Evolutionary conservation across 2,888 invertebrate species (phyloP).

Genomic region (Drosophila borborema): DNA sequence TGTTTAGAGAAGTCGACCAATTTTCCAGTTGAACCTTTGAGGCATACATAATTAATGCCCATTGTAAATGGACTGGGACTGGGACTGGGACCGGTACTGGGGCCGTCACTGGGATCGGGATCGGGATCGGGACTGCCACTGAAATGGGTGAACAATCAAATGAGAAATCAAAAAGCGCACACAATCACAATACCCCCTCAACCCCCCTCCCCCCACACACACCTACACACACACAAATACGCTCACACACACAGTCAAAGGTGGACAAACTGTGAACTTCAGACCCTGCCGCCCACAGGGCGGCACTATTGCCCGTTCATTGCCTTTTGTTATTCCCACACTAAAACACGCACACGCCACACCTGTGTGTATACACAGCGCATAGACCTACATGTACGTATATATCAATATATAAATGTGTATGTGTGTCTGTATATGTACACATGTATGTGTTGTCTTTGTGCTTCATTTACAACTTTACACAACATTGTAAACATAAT

Average conservation of each 20-base stretch:
- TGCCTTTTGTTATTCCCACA: constrained; percentile 56
- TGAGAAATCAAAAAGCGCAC: constrained; percentile 51
- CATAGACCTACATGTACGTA: constrained; percentile 4
- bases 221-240: constrained; percentile 3
- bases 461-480: constrained; percentile 69
- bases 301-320: constrained; percentile 46
- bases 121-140: constrained; percentile 18
- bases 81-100: constrained; percentile 15
- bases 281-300: constrained; percentile 33
- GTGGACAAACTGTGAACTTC: constrained; percentile 38
- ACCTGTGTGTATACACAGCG: constrained; percentile 42
- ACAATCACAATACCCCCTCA: constrained; percentile 7
- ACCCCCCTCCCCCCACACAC: background rate
- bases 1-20: constrained; percentile 30
- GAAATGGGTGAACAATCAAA: constrained; percentile 55
- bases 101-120: background rate
- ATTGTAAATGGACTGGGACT: constrained; percentile 40
- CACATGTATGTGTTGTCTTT: constrained; percentile 57
- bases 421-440: background rate
- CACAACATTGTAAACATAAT: constrained; percentile 71
- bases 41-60: constrained; percentile 64
- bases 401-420: background rate
- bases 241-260: constrained; percentile 8
- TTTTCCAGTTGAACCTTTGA: constrained; percentile 52
- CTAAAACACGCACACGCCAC: constrained; percentile 35